Conservation (phyloP, 2,888 invertebrate species). For the Notodromas monacha region DNA sequence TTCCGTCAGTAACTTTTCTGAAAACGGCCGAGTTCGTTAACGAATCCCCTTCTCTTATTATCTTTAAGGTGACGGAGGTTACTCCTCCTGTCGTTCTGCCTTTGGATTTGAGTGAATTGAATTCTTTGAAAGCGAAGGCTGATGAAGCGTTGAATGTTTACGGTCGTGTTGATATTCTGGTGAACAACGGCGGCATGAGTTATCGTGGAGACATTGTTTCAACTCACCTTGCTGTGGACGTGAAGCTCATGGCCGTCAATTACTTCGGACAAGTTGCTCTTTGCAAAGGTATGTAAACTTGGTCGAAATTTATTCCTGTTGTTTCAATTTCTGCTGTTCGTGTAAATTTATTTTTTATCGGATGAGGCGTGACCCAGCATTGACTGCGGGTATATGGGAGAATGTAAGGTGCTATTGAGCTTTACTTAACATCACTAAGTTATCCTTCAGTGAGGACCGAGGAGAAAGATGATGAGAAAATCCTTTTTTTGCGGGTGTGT, state of each 20-base stretch:
- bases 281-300: constrained; percentile 37
- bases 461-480: too few relatives aligned
- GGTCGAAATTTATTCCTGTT: too few relatives aligned
- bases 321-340: constrained; percentile 11
- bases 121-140: constrained; percentile 26
- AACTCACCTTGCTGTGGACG: constrained; percentile 45
- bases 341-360: constrained; percentile 10
- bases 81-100: constrained; percentile 37
- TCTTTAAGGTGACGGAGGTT: too few relatives aligned
- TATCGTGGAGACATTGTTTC: constrained; percentile 36
- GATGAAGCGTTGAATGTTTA: constrained; percentile 30
- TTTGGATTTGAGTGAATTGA: constrained; percentile 38
- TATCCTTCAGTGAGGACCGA: too few relatives aligned
- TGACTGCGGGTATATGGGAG: too few relatives aligned
- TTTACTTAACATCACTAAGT: too few relatives aligned
- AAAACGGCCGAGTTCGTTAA: too few relatives aligned
- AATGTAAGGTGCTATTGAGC: too few relatives aligned
- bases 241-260: constrained; percentile 64
- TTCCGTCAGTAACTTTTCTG: constrained; percentile 20
- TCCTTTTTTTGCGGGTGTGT: too few relatives aligned
- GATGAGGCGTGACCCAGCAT: too few relatives aligned
- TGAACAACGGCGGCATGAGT: constrained; percentile 65
- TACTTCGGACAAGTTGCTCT: constrained; percentile 71
- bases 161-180: constrained; percentile 46
- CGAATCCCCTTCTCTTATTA: too few relatives aligned